Percentiles rank a stretch among this genome's conserved stretches.
These are phyloP conservation scores for Rhogogaster chlorosoma DNA, from an alignment of 2,888 invertebrate species.

Conservation along the genomic window DNA sequence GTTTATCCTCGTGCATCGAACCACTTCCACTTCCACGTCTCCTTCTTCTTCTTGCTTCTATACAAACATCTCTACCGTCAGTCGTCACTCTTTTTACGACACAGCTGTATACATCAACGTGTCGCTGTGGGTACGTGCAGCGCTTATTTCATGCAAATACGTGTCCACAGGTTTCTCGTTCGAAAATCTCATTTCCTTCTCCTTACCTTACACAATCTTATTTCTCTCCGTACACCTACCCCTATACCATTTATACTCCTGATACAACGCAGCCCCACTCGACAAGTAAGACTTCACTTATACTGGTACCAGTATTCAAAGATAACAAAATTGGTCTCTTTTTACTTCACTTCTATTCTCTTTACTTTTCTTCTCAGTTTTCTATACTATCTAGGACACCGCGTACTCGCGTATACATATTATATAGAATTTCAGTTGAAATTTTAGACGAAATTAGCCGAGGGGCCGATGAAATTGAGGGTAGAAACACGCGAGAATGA, in stretches of 20 bases:
- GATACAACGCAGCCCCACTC: not conserved
- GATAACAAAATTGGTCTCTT: not conserved
- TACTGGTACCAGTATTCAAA: not conserved
- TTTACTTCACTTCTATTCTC: not conserved
- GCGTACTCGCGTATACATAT: not conserved
- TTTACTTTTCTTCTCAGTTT: not conserved
- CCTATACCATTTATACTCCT: not conserved
- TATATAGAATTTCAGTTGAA: not conserved
- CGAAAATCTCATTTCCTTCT: conserved; percentile 32
- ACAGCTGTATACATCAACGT: not conserved
- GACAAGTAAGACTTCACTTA: not conserved
- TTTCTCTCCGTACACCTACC: not conserved
- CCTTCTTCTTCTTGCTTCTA: not conserved
- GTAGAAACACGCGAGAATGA: conserved; percentile 47
- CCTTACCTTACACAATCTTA: not conserved
- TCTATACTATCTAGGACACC: not conserved
- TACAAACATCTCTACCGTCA: conserved; percentile 3
- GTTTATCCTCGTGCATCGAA: not conserved
- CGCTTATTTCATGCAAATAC: conserved; percentile 40
- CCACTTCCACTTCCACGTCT: not conserved
- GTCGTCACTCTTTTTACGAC: not conserved
- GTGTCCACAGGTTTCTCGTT: conserved; percentile 29
- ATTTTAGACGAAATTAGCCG: conserved; percentile 19
- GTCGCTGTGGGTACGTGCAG: not conserved
- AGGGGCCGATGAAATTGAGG: not conserved